Evolutionary conservation across 2,113 vertebrate species (phyloP).

Genomic region (Hippocampus guttulatus): DNA sequence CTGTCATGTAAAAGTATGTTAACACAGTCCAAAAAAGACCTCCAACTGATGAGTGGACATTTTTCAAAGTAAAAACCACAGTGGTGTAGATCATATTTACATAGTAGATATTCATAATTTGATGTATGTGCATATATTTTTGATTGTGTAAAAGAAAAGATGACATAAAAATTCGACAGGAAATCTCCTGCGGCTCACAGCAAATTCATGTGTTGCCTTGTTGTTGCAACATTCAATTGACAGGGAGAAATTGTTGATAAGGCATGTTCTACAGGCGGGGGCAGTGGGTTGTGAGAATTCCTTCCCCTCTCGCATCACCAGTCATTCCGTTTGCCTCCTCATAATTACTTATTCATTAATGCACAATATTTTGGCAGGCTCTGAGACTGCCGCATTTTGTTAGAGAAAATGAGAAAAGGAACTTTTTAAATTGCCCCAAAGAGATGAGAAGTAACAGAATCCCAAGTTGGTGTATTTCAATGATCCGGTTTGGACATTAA

Average conservation of each 20-base stretch:
- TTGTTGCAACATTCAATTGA: constrained; percentile 38
- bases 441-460: constrained; percentile 1
- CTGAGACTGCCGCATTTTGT: constrained; percentile 47
- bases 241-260: constrained; percentile 50
- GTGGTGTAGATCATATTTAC: not conserved
- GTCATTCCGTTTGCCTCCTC: constrained; percentile 35
- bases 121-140: not conserved
- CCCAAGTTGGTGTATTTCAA: constrained; percentile 22
- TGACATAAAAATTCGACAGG: not conserved
- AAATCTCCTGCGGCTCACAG: constrained; percentile 30
- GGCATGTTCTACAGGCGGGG: constrained; percentile 46
- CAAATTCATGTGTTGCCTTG: constrained; percentile 22
- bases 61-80: not conserved
- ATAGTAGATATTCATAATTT: not conserved
- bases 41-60: not conserved
- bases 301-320: constrained; percentile 50
- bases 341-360: constrained; percentile 43
- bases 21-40: not conserved
- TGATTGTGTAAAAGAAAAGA: constrained; percentile 6
- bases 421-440: not conserved
- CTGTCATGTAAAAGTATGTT: not conserved
- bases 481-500: not conserved
- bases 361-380: constrained; percentile 45
- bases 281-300: constrained; percentile 60
- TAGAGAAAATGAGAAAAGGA: constrained; percentile 27